These are phyloP conservation scores for Dicentrarchus labrax DNA, from an alignment of 2,113 vertebrate species.

Conservation along the genomic window DNA sequence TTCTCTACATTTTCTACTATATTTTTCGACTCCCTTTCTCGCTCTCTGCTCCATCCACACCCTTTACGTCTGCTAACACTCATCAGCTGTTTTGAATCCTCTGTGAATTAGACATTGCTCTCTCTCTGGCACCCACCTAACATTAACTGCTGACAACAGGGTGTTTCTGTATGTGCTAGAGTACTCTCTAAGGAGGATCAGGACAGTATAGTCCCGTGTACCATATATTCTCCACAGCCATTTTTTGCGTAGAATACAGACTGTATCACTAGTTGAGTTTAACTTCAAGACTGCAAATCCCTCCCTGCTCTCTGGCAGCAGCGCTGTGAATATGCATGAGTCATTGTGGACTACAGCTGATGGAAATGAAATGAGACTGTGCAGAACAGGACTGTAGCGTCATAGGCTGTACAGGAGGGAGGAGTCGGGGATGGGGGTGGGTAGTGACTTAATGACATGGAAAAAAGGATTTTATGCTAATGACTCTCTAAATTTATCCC, in stretches of 20 bases:
- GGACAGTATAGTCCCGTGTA: constrained; percentile 1
- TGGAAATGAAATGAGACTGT: constrained; percentile 55
- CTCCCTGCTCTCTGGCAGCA: constrained; percentile 18
- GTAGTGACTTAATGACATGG: constrained; percentile 64
- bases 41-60: not conserved
- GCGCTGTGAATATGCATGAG: constrained; percentile 37
- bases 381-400: constrained; percentile 28
- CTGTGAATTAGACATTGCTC: constrained; percentile 25
- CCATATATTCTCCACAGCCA: not conserved
- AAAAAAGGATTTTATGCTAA: constrained; percentile 70
- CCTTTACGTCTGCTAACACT: constrained; percentile 20
- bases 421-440: not conserved
- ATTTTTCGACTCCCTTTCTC: not conserved
- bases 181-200: not conserved
- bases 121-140: constrained; percentile 10
- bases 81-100: constrained; percentile 49
- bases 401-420: constrained; percentile 12
- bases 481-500: constrained; percentile 69
- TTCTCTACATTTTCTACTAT: not conserved
- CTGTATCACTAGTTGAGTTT: constrained; percentile 28
- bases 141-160: constrained; percentile 27
- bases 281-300: constrained; percentile 18
- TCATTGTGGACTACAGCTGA: constrained; percentile 62
- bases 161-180: not conserved
- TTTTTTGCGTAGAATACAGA: not conserved